Base-by-base conservation (phyloP, 2,797 vertebrate genomes). In the Merluccius polli region DNA sequence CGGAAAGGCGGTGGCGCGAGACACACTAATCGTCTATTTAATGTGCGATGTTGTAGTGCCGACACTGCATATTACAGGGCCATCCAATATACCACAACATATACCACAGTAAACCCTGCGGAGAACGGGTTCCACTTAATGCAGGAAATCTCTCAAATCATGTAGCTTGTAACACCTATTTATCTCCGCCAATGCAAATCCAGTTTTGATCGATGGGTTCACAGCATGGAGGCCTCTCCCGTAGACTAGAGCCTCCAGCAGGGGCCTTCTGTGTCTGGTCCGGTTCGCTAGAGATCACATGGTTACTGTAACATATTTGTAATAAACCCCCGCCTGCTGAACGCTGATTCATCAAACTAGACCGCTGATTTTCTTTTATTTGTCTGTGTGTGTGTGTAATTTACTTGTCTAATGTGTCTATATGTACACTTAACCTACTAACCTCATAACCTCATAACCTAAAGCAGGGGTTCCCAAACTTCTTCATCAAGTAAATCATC, bases 241-340 rank as follows among this genome's bases (percentile, higher is more conserved):
- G 93, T 94, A 94, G 93, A 92, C 93, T 65, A 65, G 59, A 91
- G 88, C 94, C 92, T 95, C 85, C 93, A 93, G 93, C 95, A 94
- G 94, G 94, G 92, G 52, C 9, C 52, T 68, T 94, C 92, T 91
- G 92, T 93, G 94, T 96, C 91, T 94, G 91, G 92, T 95, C 96
- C 89, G 93, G 95, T 97, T 97, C 92, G 94, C 95, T 98, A 94
- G 95, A 94, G 94, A 96, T 96, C 93, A 94, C 93, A 93, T 94
- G 94, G 95, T 95, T 94, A 94, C 92, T 96, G 94, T 95, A 94
- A 94, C 92, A 92, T 94, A 97, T 98, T 94, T 95, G 92, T 94
- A 98, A 97, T 97, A 96, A 92, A 96, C 94, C 95, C 96, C 93
- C 91, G 95, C 96, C 94, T 93, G 92, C 95, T 93, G 87, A 80